Evolutionary conservation across 1,140 invertebrate species (phyloP), one percentile per base, ranked within the genome.

Genomic region (Cydia splendana): DNA sequence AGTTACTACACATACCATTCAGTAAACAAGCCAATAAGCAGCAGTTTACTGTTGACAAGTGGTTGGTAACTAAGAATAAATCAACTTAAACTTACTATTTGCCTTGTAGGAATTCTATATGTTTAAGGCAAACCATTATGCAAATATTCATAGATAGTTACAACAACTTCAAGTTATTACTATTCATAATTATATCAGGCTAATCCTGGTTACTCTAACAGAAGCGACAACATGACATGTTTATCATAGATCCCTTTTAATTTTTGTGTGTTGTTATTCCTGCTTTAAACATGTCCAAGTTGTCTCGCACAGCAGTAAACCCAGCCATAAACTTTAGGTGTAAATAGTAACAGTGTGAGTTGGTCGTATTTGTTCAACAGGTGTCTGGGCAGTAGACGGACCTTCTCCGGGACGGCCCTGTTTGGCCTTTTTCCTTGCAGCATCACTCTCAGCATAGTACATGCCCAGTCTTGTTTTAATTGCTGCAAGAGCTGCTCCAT

Each of bases 391-490:
- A 76, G 88, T 24, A 20, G 18, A 87, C 9, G 85, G 83, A 51
- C 83, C 80, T n/a, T 91, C 91, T 62, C 81, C 78, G 2, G 91
- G 86, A 28, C 88, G 81, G 20, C 81, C 65, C 76, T 91, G 90
- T 76, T 93, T 93, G 20, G 85, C 88, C 77, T 92, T 93, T 79
- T 94, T 94, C 45, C 91, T 88, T 34, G 88, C 90, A n/a, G 87
- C 89, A 80, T 93, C 91, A 85, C 88, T 91, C 79, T 93, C 93
- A 53, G 91, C 89, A 85, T 93, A 94, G 76, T 94, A 94, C 88
- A 93, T 92, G 5, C 88, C 90, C 30, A 94, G 82, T 65, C 93
- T 87, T n/a, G 93, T 94, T 84, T 94, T 94, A 28, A 94, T 94
- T 38, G 93, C 93, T 45, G 90, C 87, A 13, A 94, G 81, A 51